Conservation (phyloP, 1,140 invertebrate genomes). For the Leptinotarsa texana region DNA sequence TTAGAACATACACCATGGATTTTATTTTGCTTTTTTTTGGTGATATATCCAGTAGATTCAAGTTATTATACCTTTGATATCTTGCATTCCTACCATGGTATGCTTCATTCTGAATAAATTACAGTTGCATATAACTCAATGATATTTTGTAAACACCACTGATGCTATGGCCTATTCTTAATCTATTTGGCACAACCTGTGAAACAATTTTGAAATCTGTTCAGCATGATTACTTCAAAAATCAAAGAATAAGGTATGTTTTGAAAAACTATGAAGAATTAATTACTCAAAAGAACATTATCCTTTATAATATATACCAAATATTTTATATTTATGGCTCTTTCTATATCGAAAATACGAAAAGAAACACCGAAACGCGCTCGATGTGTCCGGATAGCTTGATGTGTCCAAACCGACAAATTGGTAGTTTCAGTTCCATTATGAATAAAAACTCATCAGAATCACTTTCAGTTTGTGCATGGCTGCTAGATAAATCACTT, state of each 20-base stretch:
- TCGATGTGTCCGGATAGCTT: too few relatives aligned
- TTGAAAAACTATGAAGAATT: not conserved
- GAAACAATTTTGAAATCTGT: not conserved
- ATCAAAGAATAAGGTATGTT: not conserved
- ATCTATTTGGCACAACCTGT: not conserved
- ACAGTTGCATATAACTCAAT: not conserved
- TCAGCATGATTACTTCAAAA: not conserved
- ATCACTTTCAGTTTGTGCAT: too few relatives aligned
- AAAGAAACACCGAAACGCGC: too few relatives aligned
- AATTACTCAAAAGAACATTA: not conserved
- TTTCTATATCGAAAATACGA: too few relatives aligned
- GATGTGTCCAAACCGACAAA: too few relatives aligned
- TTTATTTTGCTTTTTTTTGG: not conserved
- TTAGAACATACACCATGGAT: not conserved
- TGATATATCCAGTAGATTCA: not conserved
- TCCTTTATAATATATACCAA: too few relatives aligned
- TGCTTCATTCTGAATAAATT: not conserved
- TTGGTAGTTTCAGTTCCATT: too few relatives aligned
- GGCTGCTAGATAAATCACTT: too few relatives aligned
- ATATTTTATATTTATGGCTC: too few relatives aligned
- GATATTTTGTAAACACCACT: not conserved
- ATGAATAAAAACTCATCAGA: too few relatives aligned
- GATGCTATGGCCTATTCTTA: not conserved
- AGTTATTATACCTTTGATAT: not conserved
- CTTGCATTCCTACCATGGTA: not conserved